Base-by-base conservation (phyloP, 2,113 vertebrate species). In the Lipophrys pholis region DNA sequence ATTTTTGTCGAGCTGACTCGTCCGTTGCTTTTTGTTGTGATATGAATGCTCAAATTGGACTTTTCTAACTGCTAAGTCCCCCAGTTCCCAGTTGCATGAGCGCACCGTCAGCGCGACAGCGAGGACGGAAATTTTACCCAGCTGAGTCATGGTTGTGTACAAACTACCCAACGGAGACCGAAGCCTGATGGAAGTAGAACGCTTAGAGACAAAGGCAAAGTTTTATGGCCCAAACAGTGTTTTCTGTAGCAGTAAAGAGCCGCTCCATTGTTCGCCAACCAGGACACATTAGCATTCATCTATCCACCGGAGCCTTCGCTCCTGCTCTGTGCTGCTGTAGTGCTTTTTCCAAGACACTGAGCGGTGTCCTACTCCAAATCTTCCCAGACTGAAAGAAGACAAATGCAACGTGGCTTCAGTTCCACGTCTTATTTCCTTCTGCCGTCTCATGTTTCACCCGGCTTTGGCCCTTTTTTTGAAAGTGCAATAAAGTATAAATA, bases 221-320 rank as follows among this genome's bases (percentile, higher is more conserved):
- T 64, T 64, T 51, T 48, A 64, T 21, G 36, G 61, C 38, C 48
- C 48, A 30, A 64, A 41, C 48, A 30, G 11, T 41, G 4, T 41
- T 9, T 5, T 17, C 8, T 3, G 48, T 21, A 64, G 43, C 11
- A 45, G 43, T 45, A 46, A 51, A 30, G 59, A 55, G 60, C 21
- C 41, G 52, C 14, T n/a, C 43, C 43, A 45, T 45, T 45, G 43
- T 64, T 36, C 42, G 12, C 15, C 0, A n/a, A 15, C 41, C 14
- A 8, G 45, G 58, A 72, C 58, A 41, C 6, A 55, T 38, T 70
- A 60, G 49, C 48, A 71, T 71, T 38, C 56, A 60, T 70, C 21
- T 43, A 21, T 35, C 17, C 15, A 36, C 40, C 16, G 0, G 21
- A 52, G 56, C 21, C 11, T 45, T 12, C 43, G 5, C 14, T 14